A percentile compares a stretch with the other conserved stretches of the same genome.
Conservation (phyloP, 2,888 invertebrate species). For the Lagria hirta region DNA sequence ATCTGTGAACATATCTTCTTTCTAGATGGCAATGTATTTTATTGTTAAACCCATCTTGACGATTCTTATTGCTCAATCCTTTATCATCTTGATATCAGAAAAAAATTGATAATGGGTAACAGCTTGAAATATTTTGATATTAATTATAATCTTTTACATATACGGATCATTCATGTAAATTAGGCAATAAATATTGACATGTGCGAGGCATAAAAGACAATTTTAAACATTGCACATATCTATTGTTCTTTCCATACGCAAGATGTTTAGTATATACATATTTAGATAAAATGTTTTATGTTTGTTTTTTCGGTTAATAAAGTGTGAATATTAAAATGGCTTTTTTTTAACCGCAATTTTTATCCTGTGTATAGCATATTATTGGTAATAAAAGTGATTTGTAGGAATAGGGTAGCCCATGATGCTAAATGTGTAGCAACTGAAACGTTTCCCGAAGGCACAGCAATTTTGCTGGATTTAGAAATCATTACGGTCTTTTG, state of each 20-base stretch:
- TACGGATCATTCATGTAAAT: slow-evolving; percentile 39
- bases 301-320: slow-evolving; percentile 54
- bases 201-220: slow-evolving; percentile 46
- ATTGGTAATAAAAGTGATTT: too few species aligned
- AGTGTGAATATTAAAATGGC: slow-evolving; percentile 50
- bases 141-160: slow-evolving; percentile 43
- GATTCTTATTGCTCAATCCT: slow-evolving; percentile 40
- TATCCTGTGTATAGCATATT: too few species aligned
- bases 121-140: slow-evolving; percentile 46
- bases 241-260: slow-evolving; percentile 54
- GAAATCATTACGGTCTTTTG: too few species aligned
- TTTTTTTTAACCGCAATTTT: too few species aligned
- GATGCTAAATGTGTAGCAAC: too few species aligned
- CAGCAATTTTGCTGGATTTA: too few species aligned
- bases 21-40: slow-evolving; percentile 22
- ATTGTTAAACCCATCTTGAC: slow-evolving; percentile 17
- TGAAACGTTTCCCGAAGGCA: too few species aligned
- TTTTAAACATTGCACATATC: slow-evolving; percentile 53
- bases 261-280: slow-evolving; percentile 52
- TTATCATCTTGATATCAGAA: slow-evolving; percentile 30
- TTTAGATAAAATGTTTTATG: slow-evolving; percentile 53
- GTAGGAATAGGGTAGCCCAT: too few species aligned
- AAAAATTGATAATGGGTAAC: slow-evolving; percentile 43
- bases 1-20: slow-evolving; percentile 40
- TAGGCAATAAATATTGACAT: slow-evolving; percentile 39